Percentiles rank a stretch among this genome's conserved stretches.
Evolutionary conservation across 2,888 invertebrate species (phyloP).

Genomic region (Thyatira batis): DNA sequence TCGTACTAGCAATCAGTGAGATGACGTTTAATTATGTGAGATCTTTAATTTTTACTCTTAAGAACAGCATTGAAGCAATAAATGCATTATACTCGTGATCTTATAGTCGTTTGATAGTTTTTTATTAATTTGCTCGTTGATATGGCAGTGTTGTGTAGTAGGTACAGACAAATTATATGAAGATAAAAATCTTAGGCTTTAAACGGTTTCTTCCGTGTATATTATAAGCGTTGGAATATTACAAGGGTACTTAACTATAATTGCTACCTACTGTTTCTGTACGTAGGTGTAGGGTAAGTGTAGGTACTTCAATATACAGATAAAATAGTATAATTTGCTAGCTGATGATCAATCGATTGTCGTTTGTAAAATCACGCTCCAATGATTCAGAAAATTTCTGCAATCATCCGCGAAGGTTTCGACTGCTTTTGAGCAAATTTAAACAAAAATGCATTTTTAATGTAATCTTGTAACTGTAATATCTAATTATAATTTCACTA

Average conservation of each 20-base stretch:
- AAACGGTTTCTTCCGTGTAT: constrained; percentile 26
- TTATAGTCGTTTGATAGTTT: constrained; percentile 6
- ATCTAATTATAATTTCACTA: constrained; percentile 1
- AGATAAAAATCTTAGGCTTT: constrained; percentile 26
- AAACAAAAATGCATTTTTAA: constrained; percentile 2
- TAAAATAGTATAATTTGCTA: constrained; percentile 13
- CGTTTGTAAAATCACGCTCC: constrained; percentile 25
- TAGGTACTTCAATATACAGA: not conserved
- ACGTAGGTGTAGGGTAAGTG: not conserved
- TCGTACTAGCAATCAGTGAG: constrained; percentile 9
- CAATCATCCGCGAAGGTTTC: constrained; percentile 19
- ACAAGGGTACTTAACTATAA: constrained; percentile 21
- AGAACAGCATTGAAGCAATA: constrained; percentile 11
- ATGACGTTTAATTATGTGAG: constrained; percentile 30
- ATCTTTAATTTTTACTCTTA: constrained; percentile 18
- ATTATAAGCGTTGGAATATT: constrained; percentile 8
- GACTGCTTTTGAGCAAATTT: not conserved
- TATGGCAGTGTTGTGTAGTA: constrained; percentile 1
- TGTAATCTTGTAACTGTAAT: not conserved
- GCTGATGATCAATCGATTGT: constrained; percentile 9
- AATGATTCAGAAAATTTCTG: constrained; percentile 33
- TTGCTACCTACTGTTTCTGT: constrained; percentile 18
- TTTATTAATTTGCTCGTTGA: constrained; percentile 4
- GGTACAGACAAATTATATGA: constrained; percentile 10
- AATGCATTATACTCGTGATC: constrained; percentile 11